These are phyloP conservation scores for Thalpophila matura DNA, from an alignment of 2,888 invertebrate species.

Conservation along the genomic window DNA sequence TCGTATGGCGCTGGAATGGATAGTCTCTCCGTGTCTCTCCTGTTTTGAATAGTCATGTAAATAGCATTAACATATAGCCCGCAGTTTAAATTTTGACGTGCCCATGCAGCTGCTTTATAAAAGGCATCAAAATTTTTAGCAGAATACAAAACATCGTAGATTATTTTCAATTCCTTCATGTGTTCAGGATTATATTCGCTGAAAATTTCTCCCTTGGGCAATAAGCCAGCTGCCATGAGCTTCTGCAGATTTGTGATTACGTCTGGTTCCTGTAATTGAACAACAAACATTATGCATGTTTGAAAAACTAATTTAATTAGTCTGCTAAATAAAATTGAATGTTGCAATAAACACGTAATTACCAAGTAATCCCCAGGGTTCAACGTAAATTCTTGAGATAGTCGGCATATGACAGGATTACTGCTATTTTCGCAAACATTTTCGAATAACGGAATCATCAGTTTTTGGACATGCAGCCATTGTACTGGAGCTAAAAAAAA, in stretches of 20 bases:
- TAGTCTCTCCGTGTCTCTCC: constrained; percentile 90
- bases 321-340: neutral
- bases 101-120: constrained; percentile 90
- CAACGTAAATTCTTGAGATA: constrained; percentile 76
- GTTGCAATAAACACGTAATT: constrained; percentile 30
- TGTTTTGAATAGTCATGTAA: constrained; percentile 90
- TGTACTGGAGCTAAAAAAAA: constrained; percentile 72
- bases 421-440: constrained; percentile 83
- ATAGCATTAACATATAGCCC: constrained; percentile 92
- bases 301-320: neutral
- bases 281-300: constrained; percentile 24
- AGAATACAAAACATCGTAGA: constrained; percentile 88
- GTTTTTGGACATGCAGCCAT: constrained; percentile 81
- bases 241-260: constrained; percentile 74
- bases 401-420: constrained; percentile 68
- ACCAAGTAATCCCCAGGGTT: constrained; percentile 79
- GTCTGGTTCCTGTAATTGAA: constrained; percentile 76
- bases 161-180: constrained; percentile 75
- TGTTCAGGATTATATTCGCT: constrained; percentile 80
- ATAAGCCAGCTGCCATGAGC: constrained; percentile 73
- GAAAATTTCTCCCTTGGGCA: constrained; percentile 82
- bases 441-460: constrained; percentile 82
- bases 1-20: constrained; percentile 93
- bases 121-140: constrained; percentile 91
- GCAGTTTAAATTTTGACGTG: constrained; percentile 92